Percentiles rank a stretch among this genome's conserved stretches.
Evolutionary conservation across 2,888 invertebrate genomes (phyloP).

Genomic region (Nomada goodeniana): DNA sequence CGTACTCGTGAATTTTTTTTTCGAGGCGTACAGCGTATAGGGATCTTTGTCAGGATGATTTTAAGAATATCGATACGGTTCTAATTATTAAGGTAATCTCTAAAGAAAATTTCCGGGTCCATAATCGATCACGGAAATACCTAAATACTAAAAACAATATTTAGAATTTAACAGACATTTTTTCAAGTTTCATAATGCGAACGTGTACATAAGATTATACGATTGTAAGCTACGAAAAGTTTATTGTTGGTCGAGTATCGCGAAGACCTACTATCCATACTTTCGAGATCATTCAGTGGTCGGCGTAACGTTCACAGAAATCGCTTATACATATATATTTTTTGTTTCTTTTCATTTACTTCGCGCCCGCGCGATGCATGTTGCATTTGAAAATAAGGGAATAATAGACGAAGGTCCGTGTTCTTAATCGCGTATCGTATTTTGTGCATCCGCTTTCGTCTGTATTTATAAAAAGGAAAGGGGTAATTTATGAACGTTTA

Average conservation of each 20-base stretch:
- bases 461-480: conserved; percentile 35
- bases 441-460: conserved; percentile 33
- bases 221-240: conserved; percentile 60
- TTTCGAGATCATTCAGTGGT: conserved; percentile 51
- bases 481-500: conserved; percentile 25
- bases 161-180: conserved; percentile 51
- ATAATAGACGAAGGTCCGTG: conserved; percentile 54
- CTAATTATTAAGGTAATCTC: conserved; percentile 52
- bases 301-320: conserved; percentile 37
- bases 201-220: conserved; percentile 67
- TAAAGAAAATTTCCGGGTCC: conserved; percentile 20
- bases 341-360: conserved; percentile 2
- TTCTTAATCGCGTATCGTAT: conserved; percentile 36
- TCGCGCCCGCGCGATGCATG: conserved; percentile 22
- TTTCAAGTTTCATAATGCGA: conserved; percentile 65
- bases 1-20: conserved; percentile 56
- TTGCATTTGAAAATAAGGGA: conserved; percentile 17
- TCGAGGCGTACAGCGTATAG: conserved; percentile 30
- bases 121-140: conserved; percentile 37
- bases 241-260: conserved; percentile 42
- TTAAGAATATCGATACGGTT: conserved; percentile 51
- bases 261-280: conserved; percentile 45
- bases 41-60: conserved; percentile 29
- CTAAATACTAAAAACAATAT: conserved; percentile 60
- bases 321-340: conserved; percentile 24